A percentile compares a stretch with the other conserved stretches of the same genome.
Conservation (phyloP, 1,140 invertebrate genomes). For the Archivesica marissinica region DNA sequence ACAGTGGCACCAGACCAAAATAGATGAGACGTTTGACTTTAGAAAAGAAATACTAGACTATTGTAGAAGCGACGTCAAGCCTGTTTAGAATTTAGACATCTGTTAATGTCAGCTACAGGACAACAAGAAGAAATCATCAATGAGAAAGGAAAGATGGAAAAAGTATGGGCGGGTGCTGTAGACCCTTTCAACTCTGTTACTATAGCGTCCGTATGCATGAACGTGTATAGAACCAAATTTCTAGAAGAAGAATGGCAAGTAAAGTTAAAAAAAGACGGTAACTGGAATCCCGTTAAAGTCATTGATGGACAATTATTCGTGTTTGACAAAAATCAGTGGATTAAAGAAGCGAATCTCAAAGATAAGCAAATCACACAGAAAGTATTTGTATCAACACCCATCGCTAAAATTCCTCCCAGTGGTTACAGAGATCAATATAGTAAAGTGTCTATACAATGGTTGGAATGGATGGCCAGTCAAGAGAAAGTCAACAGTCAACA, state of each 20-base stretch:
- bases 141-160: conserved; percentile 15
- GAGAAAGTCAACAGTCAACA: conserved; percentile 50
- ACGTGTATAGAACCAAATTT: conserved; percentile 56
- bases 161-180: neutral
- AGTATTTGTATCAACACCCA: conserved; percentile 29
- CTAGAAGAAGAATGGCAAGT: conserved; percentile 43
- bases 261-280: neutral
- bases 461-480: conserved; percentile 42
- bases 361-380: neutral
- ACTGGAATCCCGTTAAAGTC: conserved; percentile 3
- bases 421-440: conserved; percentile 57
- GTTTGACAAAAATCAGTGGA: neutral
- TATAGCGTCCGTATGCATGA: conserved; percentile 61
- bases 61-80: conserved; percentile 59
- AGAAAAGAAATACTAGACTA: conserved; percentile 58
- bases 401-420: conserved; percentile 36
- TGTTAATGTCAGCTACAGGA: conserved; percentile 50
- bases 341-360: neutral
- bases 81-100: conserved; percentile 56
- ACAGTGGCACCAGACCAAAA: conserved; percentile 44
- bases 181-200: conserved; percentile 59
- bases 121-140: neutral
- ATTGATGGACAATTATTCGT: conserved; percentile 3
- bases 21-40: conserved; percentile 56
- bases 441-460: conserved; percentile 41